Evolutionary conservation across 2,888 invertebrate genomes (phyloP).

Genomic region (Priocnemis perturbator): DNA sequence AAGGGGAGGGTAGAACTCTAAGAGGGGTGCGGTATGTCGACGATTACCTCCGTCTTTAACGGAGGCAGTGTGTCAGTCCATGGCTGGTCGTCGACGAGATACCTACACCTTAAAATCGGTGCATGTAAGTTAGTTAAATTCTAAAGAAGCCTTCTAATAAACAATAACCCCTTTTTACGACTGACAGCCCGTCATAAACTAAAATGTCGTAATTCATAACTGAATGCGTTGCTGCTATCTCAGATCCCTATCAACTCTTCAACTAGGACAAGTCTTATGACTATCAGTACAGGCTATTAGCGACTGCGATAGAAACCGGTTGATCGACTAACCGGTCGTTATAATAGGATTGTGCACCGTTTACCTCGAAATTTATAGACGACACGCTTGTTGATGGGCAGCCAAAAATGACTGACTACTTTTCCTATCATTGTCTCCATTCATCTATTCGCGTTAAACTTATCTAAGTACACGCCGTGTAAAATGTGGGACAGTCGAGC

Average conservation of each 20-base stretch:
- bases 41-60: slow-evolving; percentile 50
- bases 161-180: no score
- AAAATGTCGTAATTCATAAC: no score
- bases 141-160: slow-evolving; percentile 2
- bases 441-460: slow-evolving; percentile 19
- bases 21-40: slow-evolving; percentile 34
- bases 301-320: no score
- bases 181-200: no score
- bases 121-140: slow-evolving; percentile 51
- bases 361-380: slow-evolving; percentile 18
- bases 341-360: not conserved
- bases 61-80: slow-evolving; percentile 56
- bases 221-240: no score
- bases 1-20: slow-evolving; percentile 19
- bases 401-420: no score
- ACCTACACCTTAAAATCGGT: slow-evolving; percentile 48
- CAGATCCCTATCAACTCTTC: no score
- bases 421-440: no score
- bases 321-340: not conserved
- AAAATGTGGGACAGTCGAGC: slow-evolving; percentile 38
- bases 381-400: no score
- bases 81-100: slow-evolving; percentile 58
- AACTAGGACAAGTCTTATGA: no score
- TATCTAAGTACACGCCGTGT: slow-evolving; percentile 12
- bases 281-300: no score